Percentiles rank a stretch among this genome's conserved stretches.
Evolutionary conservation across 2,888 invertebrate genomes (phyloP).

Genomic region (Rotaria magnacalcarata): DNA sequence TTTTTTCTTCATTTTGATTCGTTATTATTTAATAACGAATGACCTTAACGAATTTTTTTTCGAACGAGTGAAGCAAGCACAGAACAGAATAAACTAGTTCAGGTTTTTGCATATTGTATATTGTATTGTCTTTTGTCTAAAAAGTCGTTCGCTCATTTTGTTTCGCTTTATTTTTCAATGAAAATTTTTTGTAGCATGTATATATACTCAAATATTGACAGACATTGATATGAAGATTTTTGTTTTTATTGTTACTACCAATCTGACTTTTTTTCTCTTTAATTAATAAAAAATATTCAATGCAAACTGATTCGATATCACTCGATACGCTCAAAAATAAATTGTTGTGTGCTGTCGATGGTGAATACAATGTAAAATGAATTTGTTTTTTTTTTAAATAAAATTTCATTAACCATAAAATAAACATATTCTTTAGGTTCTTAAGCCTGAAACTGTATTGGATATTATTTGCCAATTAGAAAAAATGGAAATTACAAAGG

Average conservation of each 20-base stretch:
- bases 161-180: too few relatives aligned
- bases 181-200: background rate
- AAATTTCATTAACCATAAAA: background rate
- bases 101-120: background rate
- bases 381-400: background rate
- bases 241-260: background rate
- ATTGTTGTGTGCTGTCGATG: conserved; percentile 23
- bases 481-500: background rate
- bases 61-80: background rate
- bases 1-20: background rate
- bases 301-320: conserved; percentile 4
- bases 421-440: background rate
- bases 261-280: background rate
- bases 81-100: background rate
- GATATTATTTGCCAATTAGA: conserved; percentile 33
- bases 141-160: background rate
- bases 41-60: background rate
- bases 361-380: background rate
- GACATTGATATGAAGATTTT: background rate
- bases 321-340: conserved; percentile 20
- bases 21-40: background rate
- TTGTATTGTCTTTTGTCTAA: background rate
- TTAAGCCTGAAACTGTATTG: background rate
- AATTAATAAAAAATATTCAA: background rate
- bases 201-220: background rate